A percentile compares a stretch with the other conserved stretches of the same genome.
Conservation (phyloP, 2,113 vertebrate genomes). For the Mobula hypostoma region DNA sequence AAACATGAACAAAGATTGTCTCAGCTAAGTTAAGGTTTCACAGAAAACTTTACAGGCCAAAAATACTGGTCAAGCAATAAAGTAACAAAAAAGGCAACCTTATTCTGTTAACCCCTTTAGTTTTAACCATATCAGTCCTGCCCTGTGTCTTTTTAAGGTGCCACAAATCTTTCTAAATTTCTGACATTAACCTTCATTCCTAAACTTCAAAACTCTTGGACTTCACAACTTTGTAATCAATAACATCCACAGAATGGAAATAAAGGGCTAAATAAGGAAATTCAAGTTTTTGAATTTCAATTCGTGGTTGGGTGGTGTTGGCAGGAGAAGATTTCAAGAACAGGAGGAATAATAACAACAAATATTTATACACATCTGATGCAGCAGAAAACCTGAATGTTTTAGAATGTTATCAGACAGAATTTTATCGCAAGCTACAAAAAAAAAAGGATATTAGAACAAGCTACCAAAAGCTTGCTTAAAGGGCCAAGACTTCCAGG, state of each 20-base stretch:
- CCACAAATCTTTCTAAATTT: neutral
- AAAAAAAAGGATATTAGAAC: neutral
- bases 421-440: neutral
- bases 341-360: neutral
- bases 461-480: neutral
- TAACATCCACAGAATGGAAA: neutral
- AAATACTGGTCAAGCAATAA: neutral
- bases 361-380: neutral
- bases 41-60: neutral
- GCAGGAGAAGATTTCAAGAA: neutral
- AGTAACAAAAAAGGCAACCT: neutral
- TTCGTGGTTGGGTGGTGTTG: neutral
- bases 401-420: neutral
- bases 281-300: neutral
- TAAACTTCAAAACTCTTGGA: neutral
- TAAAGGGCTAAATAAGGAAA: neutral
- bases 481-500: neutral
- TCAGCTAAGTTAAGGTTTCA: neutral
- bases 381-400: neutral
- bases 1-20: neutral
- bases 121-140: neutral
- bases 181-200: neutral
- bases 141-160: too few species aligned
- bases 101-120: neutral
- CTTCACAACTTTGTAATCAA: neutral